phyloP scores from a whole-genome alignment of 2,113 vertebrate genomes.

The Anguilla japonica region DNA sequence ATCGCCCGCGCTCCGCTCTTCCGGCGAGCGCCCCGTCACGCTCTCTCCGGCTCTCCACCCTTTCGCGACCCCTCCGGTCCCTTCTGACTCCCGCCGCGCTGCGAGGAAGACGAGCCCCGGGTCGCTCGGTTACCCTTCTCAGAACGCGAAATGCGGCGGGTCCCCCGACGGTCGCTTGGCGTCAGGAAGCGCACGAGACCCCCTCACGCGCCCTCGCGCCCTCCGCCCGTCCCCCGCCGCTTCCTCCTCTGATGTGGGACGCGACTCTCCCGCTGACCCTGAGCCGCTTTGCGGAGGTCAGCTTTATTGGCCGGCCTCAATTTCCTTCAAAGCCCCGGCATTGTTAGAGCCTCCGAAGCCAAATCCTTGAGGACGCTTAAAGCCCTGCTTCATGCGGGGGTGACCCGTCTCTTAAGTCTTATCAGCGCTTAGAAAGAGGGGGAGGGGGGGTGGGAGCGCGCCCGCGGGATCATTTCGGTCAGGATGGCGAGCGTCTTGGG shows the following conservation, averaged over 20 bases:
- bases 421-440: neutral
- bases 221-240: conserved; percentile 56
- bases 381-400: conserved; percentile 5
- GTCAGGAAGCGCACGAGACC: conserved; percentile 34
- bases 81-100: neutral
- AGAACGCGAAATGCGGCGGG: conserved; percentile 40
- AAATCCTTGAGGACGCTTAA: conserved; percentile 16
- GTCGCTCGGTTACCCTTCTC: conserved; percentile 33
- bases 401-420: neutral
- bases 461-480: neutral
- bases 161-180: conserved; percentile 48
- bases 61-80: neutral
- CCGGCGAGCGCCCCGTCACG: neutral
- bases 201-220: conserved; percentile 53
- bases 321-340: conserved; percentile 34
- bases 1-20: neutral
- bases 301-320: conserved; percentile 23
- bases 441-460: neutral
- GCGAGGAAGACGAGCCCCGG: neutral
- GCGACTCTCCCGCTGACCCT: conserved; percentile 46
- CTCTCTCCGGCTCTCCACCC: neutral
- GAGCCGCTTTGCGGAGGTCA: conserved; percentile 54
- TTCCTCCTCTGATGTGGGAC: conserved; percentile 46
- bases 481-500: neutral
- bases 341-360: conserved; percentile 22